These are phyloP conservation scores for Sminthurinus aureus DNA, from an alignment of 2,888 invertebrate species.

Conservation along the genomic window DNA sequence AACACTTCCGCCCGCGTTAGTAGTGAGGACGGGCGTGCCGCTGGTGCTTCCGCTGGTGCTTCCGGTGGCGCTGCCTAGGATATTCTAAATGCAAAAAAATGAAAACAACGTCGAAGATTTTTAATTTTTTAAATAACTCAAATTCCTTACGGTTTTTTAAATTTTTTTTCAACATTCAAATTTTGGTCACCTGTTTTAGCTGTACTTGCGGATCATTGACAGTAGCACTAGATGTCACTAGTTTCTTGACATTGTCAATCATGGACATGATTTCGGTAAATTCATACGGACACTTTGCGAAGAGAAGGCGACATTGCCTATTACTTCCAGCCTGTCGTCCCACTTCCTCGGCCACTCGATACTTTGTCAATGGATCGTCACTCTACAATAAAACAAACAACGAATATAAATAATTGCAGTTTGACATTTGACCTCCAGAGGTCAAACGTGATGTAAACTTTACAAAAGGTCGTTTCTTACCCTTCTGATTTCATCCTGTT, in stretches of 20 bases:
- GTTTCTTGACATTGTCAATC: slow-evolving; percentile 54
- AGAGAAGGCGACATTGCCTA: slow-evolving; percentile 54
- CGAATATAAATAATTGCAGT: not conserved
- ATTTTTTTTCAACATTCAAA: not conserved
- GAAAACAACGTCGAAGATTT: not conserved
- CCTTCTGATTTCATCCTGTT: not conserved
- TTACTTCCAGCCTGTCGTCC: slow-evolving; percentile 47
- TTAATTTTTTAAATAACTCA: not conserved
- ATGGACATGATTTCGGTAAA: slow-evolving; percentile 51
- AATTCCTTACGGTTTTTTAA: not conserved
- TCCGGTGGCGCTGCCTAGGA: too few relatives aligned
- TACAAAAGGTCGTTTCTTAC: not conserved
- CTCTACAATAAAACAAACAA: slow-evolving; percentile 27
- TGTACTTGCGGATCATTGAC: slow-evolving; percentile 12
- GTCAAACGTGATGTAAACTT: too few relatives aligned
- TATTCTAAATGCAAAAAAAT: too few relatives aligned
- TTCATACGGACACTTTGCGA: slow-evolving; percentile 51
- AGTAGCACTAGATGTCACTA: slow-evolving; percentile 10
- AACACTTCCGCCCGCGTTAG: not conserved
- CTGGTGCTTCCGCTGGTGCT: too few relatives aligned
- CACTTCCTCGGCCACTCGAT: slow-evolving; percentile 49
- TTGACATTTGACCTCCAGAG: not conserved
- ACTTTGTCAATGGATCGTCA: slow-evolving; percentile 46
- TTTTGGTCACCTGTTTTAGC: not conserved
- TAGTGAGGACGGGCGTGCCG: not conserved